Evolutionary conservation across 2,797 vertebrate genomes (phyloP).

Genomic region (Lepilemur septentrionalis): DNA sequence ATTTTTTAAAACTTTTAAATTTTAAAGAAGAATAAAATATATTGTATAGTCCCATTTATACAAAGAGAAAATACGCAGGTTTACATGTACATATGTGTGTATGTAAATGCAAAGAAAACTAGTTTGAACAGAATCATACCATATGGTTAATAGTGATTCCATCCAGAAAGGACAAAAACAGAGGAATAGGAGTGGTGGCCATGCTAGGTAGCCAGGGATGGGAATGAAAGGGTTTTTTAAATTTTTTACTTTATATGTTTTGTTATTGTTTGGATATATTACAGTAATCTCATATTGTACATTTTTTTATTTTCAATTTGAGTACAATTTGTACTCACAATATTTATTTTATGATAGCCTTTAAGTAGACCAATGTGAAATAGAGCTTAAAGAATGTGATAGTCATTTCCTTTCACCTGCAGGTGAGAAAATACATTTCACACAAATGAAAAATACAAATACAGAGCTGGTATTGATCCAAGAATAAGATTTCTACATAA

Average conservation of each 20-base stretch:
- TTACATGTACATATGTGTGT: neutral
- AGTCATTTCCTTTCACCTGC: neutral
- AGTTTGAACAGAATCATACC: neutral
- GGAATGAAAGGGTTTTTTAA: neutral
- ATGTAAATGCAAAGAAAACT: neutral
- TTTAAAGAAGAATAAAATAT: neutral
- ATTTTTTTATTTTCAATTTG: neutral
- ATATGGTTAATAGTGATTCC: neutral
- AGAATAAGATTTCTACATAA: constrained; percentile 5
- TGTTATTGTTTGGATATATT: neutral
- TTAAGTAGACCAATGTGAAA: neutral
- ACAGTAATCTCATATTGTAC: neutral
- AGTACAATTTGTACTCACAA: neutral
- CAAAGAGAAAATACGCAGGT: neutral
- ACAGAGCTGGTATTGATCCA: neutral
- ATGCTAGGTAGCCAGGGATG: neutral
- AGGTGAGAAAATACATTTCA: neutral
- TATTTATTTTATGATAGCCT: neutral
- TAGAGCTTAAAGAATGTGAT: neutral
- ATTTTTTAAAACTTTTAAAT: neutral
- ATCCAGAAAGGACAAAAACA: neutral
- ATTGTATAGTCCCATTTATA: neutral
- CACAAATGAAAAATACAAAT: neutral
- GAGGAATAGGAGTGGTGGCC: neutral
- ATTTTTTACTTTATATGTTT: neutral